Evolutionary conservation across 2,797 vertebrate species (phyloP).

Genomic region (Falco columbarius): DNA sequence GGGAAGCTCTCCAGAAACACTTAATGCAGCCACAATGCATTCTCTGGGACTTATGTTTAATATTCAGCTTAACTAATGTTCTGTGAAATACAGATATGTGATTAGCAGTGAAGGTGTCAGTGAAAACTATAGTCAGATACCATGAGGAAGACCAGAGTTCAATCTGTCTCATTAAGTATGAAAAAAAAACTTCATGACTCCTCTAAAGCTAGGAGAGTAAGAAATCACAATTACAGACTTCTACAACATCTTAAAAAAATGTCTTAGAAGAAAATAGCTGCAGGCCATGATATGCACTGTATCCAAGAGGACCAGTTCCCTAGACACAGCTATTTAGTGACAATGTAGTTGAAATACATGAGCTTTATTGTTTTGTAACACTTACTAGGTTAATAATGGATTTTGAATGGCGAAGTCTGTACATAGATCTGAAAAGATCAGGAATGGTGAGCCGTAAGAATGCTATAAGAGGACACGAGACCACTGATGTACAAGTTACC

Average conservation of each 20-base stretch:
- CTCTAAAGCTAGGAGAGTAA: background rate
- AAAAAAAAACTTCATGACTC: background rate
- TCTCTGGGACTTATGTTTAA: conserved; percentile 51
- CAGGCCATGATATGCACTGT: background rate
- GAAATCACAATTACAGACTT: background rate
- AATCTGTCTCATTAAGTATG: background rate
- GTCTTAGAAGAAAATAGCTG: background rate
- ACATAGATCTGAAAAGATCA: background rate
- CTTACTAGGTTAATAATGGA: conserved; percentile 24
- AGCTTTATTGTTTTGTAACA: conserved; percentile 2
- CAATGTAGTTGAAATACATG: background rate
- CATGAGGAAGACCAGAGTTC: conserved; percentile 31
- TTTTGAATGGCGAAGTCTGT: background rate
- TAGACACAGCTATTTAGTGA: background rate
- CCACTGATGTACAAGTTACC: background rate
- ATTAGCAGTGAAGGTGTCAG: conserved; percentile 27
- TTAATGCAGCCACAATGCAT: background rate
- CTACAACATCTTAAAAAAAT: background rate
- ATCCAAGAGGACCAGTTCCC: background rate
- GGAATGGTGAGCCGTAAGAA: background rate
- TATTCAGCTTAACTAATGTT: conserved; percentile 56
- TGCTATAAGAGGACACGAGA: background rate
- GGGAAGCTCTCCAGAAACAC: conserved; percentile 31
- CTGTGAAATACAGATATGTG: conserved; percentile 50
- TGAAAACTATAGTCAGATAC: conserved; percentile 36